These are phyloP conservation scores for Nycteola revayana DNA, from an alignment of 2,888 invertebrate species.

Conservation along the genomic window DNA sequence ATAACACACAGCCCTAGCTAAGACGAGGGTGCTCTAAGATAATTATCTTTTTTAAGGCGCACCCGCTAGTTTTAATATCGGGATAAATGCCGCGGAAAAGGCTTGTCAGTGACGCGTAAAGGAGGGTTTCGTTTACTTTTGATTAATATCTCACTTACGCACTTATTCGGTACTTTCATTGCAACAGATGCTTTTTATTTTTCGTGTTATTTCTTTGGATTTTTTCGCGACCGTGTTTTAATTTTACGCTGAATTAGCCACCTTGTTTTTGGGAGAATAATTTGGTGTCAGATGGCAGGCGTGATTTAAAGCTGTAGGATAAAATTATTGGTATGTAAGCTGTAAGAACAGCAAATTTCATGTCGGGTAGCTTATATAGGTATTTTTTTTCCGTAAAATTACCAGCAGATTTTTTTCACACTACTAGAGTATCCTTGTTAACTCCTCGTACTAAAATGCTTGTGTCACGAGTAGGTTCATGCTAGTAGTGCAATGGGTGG, in stretches of 20 bases:
- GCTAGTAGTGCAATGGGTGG: no score
- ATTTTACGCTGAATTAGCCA: conserved; percentile 68
- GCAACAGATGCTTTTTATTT: conserved; percentile 64
- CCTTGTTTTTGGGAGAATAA: conserved; percentile 47
- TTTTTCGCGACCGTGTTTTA: conserved; percentile 56
- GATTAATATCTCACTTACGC: conserved; percentile 53
- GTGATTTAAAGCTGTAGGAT: no score
- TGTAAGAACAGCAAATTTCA: no score
- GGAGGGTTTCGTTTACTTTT: conserved; percentile 51
- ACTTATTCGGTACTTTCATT: conserved; percentile 45
- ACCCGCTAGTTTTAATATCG: conserved; percentile 77
- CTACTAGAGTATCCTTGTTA: no score
- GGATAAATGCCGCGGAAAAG: conserved; percentile 79
- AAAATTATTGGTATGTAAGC: no score
- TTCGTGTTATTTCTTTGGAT: conserved; percentile 54
- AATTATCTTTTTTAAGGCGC: conserved; percentile 81
- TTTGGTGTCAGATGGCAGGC: conserved; percentile 39
- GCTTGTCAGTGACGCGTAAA: conserved; percentile 76
- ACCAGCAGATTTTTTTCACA: no score
- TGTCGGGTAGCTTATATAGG: no score
- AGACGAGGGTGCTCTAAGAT: conserved; percentile 78
- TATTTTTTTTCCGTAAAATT: no score
- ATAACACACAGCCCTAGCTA: conserved; percentile 53
- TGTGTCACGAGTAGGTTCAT: no score
- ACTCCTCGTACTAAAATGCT: no score